Evolutionary conservation across 2,797 vertebrate genomes (phyloP), one percentile per base, ranked within the genome.

Genomic region (Bradypus variegatus): DNA sequence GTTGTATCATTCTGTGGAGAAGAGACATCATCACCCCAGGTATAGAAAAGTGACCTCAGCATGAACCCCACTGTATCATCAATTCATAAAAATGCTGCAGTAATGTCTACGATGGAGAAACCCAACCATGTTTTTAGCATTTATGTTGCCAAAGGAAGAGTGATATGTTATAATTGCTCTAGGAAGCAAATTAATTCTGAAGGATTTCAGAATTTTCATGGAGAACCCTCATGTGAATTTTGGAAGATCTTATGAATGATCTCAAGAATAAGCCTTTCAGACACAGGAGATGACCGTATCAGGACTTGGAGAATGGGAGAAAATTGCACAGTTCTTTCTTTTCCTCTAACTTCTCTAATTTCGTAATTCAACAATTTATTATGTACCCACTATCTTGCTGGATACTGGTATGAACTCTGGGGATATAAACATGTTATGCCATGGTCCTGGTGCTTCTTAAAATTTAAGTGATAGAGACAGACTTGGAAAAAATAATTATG

Each of bases 161-260:
- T 31, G 25, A 36, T 10, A 1, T 31, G 33, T 80, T 60, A 36
- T 65, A 58, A 77, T 67, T 78, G 25, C 33, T 60, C 64, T 76
- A 75, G 82, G 64, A 92, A 93, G 79, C 13, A 91, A 93, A 70
- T 83, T n/a, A 69, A 90, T 69, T 65, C 58, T 36, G 29, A 81
- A 72, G n/a, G 62, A 55, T 60, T 88, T 90, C 84, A n/a, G 77
- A 85, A 48, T 91, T 38, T 91, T 75, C 41, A 36, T 33, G 29
- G 48, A 81, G n/a, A 76, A 62, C 10, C 5, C 2, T 85, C 18
- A 36, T 73, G 9, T 36, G 33, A 3, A 3, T 86, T 77, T 79
- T 60, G 77, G 38, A 91, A 83, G 60, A 73, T 73, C 55, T 86
- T 79, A 78, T 58, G 16, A 86, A 82, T 62, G 25, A 78, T 55